Evolutionary conservation across 1,140 invertebrate species (phyloP).

Genomic region (Nymphalis io): DNA sequence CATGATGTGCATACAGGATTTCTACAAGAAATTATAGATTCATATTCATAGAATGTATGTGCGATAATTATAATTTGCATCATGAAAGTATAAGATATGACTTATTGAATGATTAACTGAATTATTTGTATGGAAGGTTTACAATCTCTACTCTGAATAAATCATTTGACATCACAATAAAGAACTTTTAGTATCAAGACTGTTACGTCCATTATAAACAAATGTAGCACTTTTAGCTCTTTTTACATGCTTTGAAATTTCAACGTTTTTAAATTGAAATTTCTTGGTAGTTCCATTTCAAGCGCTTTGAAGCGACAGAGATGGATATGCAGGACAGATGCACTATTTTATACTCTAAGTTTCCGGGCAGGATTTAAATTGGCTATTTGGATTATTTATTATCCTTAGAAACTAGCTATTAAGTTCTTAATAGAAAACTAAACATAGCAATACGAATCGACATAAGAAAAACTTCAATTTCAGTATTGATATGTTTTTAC

Average conservation of each 20-base stretch:
- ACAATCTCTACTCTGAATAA: not conserved
- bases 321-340: conserved; percentile 33
- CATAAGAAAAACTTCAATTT: not conserved
- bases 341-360: conserved; percentile 33
- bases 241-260: conserved; percentile 20
- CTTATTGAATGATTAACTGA: no score
- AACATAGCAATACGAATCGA: not conserved
- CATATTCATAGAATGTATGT: no score
- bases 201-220: conserved; percentile 23
- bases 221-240: conserved; percentile 9
- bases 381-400: conserved; percentile 40
- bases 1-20: no score
- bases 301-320: conserved; percentile 33
- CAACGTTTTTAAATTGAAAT: conserved; percentile 31
- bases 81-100: no score
- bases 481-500: no score
- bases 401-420: conserved; percentile 15
- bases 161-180: not conserved
- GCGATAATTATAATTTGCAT: no score
- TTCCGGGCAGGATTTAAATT: conserved; percentile 35
- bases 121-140: no score
- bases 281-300: conserved; percentile 27
- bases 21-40: no score
- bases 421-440: not conserved
- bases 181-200: not conserved